phyloP scores from a whole-genome alignment of 2,113 vertebrate genomes.

The Circaetus cinerascens region DNA sequence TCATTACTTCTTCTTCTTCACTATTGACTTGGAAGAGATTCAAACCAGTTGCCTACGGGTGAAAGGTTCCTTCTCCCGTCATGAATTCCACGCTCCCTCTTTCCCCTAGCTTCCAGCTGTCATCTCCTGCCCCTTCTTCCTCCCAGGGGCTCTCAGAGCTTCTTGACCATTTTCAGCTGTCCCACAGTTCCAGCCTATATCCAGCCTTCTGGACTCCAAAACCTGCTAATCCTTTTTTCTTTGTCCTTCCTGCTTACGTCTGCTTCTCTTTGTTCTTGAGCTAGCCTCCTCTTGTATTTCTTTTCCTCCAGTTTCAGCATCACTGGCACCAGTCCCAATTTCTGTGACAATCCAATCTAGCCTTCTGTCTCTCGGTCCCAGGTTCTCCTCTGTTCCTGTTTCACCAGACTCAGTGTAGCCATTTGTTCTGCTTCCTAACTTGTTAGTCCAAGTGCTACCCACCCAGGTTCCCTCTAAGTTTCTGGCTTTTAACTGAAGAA shows the following conservation, averaged over 20 bases:
- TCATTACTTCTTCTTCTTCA: not conserved
- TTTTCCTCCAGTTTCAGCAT: not conserved
- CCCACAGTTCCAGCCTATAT: not conserved
- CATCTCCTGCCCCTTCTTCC: not conserved
- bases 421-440: not conserved
- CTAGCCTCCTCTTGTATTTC: not conserved
- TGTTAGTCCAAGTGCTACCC: not conserved
- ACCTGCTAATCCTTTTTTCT: not conserved
- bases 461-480: not conserved
- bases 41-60: slow-evolving; percentile 31
- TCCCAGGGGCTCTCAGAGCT: not conserved
- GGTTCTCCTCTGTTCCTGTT: not conserved
- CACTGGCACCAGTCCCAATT: not conserved
- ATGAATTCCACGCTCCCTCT: not conserved
- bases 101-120: not conserved
- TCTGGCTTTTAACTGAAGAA: not conserved
- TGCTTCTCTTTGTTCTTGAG: not conserved
- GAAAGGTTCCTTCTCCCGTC: slow-evolving; percentile 6
- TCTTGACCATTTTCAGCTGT: not conserved
- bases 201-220: not conserved
- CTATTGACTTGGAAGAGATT: not conserved
- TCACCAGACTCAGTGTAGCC: not conserved
- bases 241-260: not conserved
- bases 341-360: not conserved
- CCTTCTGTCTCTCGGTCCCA: not conserved